Conservation (phyloP, 2,888 invertebrate species). For the Sceliomorpha sp. region DNA sequence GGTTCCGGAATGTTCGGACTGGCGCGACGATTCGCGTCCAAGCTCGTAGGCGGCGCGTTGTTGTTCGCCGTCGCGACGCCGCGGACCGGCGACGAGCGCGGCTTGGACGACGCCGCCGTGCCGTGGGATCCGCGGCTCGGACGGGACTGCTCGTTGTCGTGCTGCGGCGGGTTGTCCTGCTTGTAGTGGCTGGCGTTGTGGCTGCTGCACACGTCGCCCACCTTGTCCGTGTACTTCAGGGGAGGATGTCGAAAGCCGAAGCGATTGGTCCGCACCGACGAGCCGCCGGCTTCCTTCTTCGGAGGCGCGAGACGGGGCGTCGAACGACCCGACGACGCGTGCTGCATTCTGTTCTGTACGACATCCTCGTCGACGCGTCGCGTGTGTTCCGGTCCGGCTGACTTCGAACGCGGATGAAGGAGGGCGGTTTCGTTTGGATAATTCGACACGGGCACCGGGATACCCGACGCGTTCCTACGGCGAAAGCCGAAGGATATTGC, state of each 20-base stretch:
- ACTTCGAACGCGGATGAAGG: slow-evolving; percentile 80
- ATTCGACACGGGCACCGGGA: slow-evolving; percentile 72
- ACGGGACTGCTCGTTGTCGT: slow-evolving; percentile 59
- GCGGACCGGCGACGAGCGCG: slow-evolving; percentile 78
- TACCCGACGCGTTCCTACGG: slow-evolving; percentile 82
- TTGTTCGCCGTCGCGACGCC: slow-evolving; percentile 57
- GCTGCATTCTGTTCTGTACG: slow-evolving; percentile 69
- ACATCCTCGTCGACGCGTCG: slow-evolving; percentile 80
- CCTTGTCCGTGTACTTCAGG: slow-evolving; percentile 85
- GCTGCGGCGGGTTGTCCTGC: slow-evolving; percentile 79
- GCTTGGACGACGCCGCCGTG: slow-evolving; percentile 78
- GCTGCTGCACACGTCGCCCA: slow-evolving; percentile 83
- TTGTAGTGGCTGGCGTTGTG: slow-evolving; percentile 81
- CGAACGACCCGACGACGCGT: slow-evolving; percentile 83
- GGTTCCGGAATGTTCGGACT: slow-evolving; percentile 74
- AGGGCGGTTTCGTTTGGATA: slow-evolving; percentile 61
- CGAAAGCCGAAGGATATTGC: slow-evolving; percentile 93
- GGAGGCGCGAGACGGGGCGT: slow-evolving; percentile 85
- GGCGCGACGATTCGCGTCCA: slow-evolving; percentile 55
- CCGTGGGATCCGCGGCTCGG: slow-evolving; percentile 57
- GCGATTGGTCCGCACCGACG: slow-evolving; percentile 85
- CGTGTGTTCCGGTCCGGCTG: slow-evolving; percentile 79
- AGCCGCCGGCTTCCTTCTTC: slow-evolving; percentile 84
- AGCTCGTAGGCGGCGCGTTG: slow-evolving; percentile 30
- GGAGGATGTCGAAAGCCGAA: slow-evolving; percentile 88